Evolutionary conservation across 2,113 vertebrate species (phyloP).

Genomic region (Entomyzon cyanotis): DNA sequence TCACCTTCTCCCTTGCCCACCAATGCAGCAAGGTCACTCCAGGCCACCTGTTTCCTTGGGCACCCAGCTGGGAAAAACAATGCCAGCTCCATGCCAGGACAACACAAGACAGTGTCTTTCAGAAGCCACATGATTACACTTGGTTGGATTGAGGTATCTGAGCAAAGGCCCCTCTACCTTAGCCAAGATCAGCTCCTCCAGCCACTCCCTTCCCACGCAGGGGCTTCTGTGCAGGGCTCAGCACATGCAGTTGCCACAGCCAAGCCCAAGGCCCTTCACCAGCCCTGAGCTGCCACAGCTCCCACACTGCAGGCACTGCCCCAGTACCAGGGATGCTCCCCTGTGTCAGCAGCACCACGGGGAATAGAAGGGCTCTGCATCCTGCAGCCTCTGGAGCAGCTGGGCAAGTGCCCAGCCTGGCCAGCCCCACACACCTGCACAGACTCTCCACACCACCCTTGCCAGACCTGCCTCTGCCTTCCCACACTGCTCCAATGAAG

Average conservation of each 20-base stretch:
- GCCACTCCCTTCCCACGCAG: accelerated
- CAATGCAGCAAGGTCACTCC: no score
- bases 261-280: no score
- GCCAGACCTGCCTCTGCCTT: neutral
- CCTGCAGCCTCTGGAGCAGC: accelerated
- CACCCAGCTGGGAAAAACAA: neutral
- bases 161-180: accelerated
- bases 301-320: neutral
- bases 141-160: accelerated
- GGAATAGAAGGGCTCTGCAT: accelerated
- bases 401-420: neutral
- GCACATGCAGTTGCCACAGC: neutral
- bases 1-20: neutral
- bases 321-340: neutral
- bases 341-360: accelerated
- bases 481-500: neutral
- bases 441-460: neutral
- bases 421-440: neutral
- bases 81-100: no score
- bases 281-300: neutral
- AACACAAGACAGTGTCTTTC: accelerated
- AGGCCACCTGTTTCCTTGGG: neutral
- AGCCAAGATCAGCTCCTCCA: neutral
- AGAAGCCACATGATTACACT: no score
- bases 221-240: accelerated